These are phyloP conservation scores for Bombus superbus DNA, from an alignment of 1,140 invertebrate genomes.

Conservation along the genomic window DNA sequence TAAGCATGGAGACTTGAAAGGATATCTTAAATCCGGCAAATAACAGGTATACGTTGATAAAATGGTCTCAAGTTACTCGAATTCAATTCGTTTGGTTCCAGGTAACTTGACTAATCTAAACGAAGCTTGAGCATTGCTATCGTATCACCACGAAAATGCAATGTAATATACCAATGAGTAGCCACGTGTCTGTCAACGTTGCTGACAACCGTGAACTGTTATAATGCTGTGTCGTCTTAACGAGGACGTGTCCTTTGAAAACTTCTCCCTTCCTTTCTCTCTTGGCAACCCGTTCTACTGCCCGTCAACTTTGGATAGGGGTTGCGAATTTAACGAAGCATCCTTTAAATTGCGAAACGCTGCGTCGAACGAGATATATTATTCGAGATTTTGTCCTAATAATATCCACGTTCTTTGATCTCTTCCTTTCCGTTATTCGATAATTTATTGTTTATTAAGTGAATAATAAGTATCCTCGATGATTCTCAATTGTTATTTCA, in stretches of 20 bases:
- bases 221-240: slow-evolving; percentile 79
- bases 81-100: not conserved
- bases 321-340: slow-evolving; percentile 74
- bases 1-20: not conserved
- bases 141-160: slow-evolving; percentile 22
- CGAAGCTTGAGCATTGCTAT: not conserved
- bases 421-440: not conserved
- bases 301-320: slow-evolving; percentile 72
- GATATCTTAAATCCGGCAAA: not conserved
- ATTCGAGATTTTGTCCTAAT: slow-evolving; percentile 25
- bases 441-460: not conserved
- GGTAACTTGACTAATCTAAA: not conserved
- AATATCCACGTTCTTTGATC: not conserved
- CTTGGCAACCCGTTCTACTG: slow-evolving; percentile 67
- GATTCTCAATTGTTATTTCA: not conserved
- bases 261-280: slow-evolving; percentile 67
- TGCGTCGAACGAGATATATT: slow-evolving; percentile 18
- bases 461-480: not conserved
- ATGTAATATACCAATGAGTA: slow-evolving; percentile 61
- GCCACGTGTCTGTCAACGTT: slow-evolving; percentile 61
- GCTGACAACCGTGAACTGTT: slow-evolving; percentile 54
- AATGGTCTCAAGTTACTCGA: not conserved
- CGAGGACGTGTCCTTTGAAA: slow-evolving; percentile 74
- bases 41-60: not conserved
- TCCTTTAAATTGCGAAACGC: slow-evolving; percentile 56